Conservation (phyloP, 1,140 invertebrate species). For the Littorina saxatilis region DNA sequence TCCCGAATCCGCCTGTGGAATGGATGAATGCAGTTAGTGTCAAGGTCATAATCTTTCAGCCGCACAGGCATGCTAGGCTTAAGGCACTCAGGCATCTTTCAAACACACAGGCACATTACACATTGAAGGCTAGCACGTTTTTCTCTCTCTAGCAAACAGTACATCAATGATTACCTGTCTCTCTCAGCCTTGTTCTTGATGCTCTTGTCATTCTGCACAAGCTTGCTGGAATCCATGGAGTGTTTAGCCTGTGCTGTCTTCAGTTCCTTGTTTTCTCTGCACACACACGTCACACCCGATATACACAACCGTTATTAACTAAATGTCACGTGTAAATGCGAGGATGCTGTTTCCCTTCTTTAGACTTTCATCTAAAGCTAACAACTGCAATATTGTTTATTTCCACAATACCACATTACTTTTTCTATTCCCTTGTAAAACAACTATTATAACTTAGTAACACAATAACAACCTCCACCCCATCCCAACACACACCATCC, state of each 20-base stretch:
- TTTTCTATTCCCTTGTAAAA: too few relatives aligned
- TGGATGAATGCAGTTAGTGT: too few relatives aligned
- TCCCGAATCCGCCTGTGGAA: slow-evolving; percentile 83
- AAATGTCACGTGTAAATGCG: background rate
- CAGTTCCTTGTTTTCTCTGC: slow-evolving; percentile 96
- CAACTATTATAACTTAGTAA: too few relatives aligned
- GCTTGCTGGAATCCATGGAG: slow-evolving; percentile 97
- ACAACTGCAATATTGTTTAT: too few relatives aligned
- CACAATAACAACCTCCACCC: background rate
- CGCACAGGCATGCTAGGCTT: background rate
- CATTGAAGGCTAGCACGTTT: too few relatives aligned
- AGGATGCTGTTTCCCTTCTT: too few relatives aligned
- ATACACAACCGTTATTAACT: background rate
- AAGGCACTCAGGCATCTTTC: background rate
- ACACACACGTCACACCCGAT: slow-evolving; percentile 39
- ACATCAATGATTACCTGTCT: slow-evolving; percentile 86
- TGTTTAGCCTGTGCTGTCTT: slow-evolving; percentile 96
- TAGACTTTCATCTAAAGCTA: too few relatives aligned
- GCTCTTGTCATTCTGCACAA: slow-evolving; percentile 96
- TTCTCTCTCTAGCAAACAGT: too few relatives aligned
- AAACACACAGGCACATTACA: background rate
- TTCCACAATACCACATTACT: too few relatives aligned
- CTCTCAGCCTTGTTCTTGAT: slow-evolving; percentile 98
- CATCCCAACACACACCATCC: background rate
- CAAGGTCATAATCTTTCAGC: too few relatives aligned